Percentiles rank a stretch among this genome's conserved stretches.
These are phyloP conservation scores for Strix aluco DNA, from an alignment of 2,113 vertebrate genomes.

Conservation along the genomic window DNA sequence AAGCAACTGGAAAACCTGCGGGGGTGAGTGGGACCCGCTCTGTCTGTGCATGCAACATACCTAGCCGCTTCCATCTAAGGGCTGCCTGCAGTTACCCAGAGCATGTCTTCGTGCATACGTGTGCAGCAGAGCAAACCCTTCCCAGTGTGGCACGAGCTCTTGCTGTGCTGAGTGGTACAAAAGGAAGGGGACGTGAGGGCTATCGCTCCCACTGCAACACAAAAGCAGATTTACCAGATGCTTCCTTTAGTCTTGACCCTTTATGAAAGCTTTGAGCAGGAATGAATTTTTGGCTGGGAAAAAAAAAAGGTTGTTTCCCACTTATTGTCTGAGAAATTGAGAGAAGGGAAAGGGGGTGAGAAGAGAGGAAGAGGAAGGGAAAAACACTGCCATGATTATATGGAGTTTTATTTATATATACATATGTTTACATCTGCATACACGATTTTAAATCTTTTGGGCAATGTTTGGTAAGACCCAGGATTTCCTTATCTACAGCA, in stretches of 20 bases:
- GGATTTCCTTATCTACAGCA: not conserved
- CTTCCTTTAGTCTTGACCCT: slow-evolving; percentile 46
- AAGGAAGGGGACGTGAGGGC: not conserved
- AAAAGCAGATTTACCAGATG: slow-evolving; percentile 43
- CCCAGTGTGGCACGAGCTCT: accelerated
- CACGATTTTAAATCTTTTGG: not conserved
- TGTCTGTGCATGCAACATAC: not conserved
- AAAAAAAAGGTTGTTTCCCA: slow-evolving; percentile 10
- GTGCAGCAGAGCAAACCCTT: not conserved
- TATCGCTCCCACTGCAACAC: not conserved
- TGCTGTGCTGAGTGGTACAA: not conserved
- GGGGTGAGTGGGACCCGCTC: not conserved
- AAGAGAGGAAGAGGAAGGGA: slow-evolving; percentile 38
- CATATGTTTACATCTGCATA: not conserved
- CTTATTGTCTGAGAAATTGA: slow-evolving; percentile 53
- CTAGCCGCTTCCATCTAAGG: not conserved
- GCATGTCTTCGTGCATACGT: accelerated
- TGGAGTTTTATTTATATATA: not conserved
- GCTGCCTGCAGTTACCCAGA: not conserved
- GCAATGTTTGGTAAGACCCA: not conserved
- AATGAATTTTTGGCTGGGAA: slow-evolving; percentile 37
- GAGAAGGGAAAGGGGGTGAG: not conserved
- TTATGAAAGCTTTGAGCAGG: slow-evolving; percentile 17
- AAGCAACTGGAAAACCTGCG: not conserved
- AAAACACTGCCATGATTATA: slow-evolving; percentile 2